A percentile compares a stretch with the other conserved stretches of the same genome.
Evolutionary conservation across 2,113 vertebrate genomes (phyloP).

Genomic region (Megaleporinus macrocephalus): DNA sequence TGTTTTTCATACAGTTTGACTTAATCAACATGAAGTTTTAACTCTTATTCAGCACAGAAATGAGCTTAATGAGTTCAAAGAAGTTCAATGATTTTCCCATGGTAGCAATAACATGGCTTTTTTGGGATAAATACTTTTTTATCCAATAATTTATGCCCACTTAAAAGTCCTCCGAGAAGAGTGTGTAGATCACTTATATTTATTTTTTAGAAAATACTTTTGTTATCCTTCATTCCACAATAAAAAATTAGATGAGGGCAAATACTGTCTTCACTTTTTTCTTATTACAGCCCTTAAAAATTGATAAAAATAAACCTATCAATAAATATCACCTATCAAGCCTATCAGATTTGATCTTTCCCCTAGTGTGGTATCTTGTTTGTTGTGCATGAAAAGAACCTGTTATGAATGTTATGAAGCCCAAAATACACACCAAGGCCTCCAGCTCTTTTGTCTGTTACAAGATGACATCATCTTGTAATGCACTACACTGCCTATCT

Average conservation of each 20-base stretch:
- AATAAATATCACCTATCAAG: no score
- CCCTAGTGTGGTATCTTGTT: no score
- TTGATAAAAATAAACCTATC: no score
- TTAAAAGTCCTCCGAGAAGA: background rate
- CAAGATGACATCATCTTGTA: no score
- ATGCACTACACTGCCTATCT: no score
- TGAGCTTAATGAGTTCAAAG: background rate
- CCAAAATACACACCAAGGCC: no score
- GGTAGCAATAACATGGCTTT: background rate
- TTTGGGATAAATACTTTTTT: background rate
- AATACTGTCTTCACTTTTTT: background rate
- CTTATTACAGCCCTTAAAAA: background rate
- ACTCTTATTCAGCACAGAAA: background rate
- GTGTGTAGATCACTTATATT: background rate
- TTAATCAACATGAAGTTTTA: background rate
- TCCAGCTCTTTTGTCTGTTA: no score
- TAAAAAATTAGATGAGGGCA: background rate
- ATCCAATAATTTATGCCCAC: background rate
- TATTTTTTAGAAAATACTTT: background rate
- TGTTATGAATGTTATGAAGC: no score
- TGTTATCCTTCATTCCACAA: background rate
- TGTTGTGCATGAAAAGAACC: no score
- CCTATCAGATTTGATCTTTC: no score
- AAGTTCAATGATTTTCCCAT: no score
- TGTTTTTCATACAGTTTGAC: background rate